A percentile compares a stretch with the other conserved stretches of the same genome.
Conservation (phyloP, 2,113 vertebrate species). For the Bagarius yarrelli region DNA sequence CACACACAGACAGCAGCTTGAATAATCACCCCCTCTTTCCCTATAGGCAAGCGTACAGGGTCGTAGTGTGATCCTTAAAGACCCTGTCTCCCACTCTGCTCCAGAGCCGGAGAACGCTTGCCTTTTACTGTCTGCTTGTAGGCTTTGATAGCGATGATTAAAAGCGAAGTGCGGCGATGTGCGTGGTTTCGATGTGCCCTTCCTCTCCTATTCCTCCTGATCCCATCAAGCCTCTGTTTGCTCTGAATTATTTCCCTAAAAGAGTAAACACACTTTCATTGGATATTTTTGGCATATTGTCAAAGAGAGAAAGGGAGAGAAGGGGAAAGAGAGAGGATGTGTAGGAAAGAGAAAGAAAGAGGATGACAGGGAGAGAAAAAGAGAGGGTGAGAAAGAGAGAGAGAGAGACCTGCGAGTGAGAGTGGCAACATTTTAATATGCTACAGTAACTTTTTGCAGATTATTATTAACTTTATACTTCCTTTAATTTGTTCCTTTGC, state of each 20-base stretch:
- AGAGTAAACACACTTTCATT: conserved; percentile 52
- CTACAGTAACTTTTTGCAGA: conserved; percentile 2
- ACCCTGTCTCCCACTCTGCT: conserved; percentile 50
- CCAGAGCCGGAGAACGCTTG: conserved; percentile 55
- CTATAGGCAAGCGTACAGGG: conserved; percentile 47
- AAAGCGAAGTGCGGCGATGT: conserved; percentile 59
- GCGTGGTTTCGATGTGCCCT: conserved; percentile 55
- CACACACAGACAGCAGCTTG: conserved; percentile 62
- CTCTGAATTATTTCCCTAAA: conserved; percentile 54
- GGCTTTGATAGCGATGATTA: conserved; percentile 74
- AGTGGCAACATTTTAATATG: not conserved
- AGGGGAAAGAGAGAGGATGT: conserved; percentile 1
- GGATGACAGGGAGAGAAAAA: not conserved
- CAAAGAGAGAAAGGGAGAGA: conserved; percentile 21
- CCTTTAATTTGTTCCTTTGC: conserved; percentile 10
- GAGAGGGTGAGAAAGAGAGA: conserved; percentile 17
- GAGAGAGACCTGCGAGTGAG: not conserved
- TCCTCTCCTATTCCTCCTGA: conserved; percentile 28
- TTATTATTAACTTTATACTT: conserved; percentile 8
- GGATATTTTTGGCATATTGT: conserved; percentile 48
- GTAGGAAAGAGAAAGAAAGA: conserved; percentile 27
- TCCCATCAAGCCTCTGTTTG: conserved; percentile 42
- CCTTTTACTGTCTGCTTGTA: conserved; percentile 63
- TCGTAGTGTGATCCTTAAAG: conserved; percentile 58
- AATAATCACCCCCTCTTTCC: conserved; percentile 65